These are phyloP conservation scores for Anolis sagrei DNA, from an alignment of 2,113 vertebrate species.

Conservation along the genomic window DNA sequence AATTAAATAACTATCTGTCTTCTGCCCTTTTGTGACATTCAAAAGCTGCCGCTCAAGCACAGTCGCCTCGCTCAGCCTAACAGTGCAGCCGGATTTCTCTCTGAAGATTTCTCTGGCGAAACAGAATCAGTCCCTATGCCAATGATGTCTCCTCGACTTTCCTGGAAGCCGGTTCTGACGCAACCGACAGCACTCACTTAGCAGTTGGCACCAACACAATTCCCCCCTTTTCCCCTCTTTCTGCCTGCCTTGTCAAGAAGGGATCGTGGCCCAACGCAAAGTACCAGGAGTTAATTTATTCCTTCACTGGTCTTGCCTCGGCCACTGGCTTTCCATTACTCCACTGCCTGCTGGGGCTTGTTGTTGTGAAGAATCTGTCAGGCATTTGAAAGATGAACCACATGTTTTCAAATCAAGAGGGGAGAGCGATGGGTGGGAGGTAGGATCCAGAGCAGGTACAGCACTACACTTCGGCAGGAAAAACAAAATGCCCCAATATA, in stretches of 20 bases:
- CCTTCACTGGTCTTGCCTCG: neutral
- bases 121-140: neutral
- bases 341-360: neutral
- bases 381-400: neutral
- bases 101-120: neutral
- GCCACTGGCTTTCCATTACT: neutral
- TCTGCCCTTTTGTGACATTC: too few species aligned
- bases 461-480: too few species aligned
- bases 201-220: neutral
- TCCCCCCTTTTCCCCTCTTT: neutral
- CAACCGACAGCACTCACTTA: neutral
- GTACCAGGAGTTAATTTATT: accelerated
- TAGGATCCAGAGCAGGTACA: neutral
- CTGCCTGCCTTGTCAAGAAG: neutral
- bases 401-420: neutral
- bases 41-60: too few species aligned
- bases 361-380: accelerated
- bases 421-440: too few species aligned
- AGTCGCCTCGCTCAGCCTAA: neutral
- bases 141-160: neutral
- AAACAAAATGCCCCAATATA: too few species aligned
- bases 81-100: neutral
- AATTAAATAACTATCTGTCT: too few species aligned
- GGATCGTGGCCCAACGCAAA: neutral
- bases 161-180: neutral